Percentiles rank a stretch among this genome's conserved stretches.
These are phyloP conservation scores for Cyrtorhinus lividipennis DNA, from an alignment of 1,140 invertebrate genomes.

Conservation along the genomic window DNA sequence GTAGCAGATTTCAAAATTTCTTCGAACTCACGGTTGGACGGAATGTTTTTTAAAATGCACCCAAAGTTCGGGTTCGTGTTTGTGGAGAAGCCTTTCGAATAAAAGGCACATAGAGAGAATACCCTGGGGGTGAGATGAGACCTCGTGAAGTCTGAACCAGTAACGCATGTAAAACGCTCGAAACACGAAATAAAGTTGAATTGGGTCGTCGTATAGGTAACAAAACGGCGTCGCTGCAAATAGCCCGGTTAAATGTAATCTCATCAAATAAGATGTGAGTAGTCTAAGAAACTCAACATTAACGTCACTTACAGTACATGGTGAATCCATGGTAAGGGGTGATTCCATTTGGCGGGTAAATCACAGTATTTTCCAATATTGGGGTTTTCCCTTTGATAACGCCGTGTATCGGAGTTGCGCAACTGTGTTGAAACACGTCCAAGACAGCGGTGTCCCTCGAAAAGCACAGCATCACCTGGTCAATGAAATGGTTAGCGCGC, in stretches of 20 bases:
- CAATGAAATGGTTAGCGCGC: no score
- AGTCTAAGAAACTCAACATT: not conserved
- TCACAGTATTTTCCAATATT: constrained; percentile 48
- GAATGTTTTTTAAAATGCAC: constrained; percentile 73
- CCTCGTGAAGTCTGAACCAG: constrained; percentile 78
- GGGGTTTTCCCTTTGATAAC: constrained; percentile 56
- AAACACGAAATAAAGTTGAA: constrained; percentile 77
- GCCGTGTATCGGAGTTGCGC: constrained; percentile 40
- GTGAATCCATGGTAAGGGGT: constrained; percentile 95
- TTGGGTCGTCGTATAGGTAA: constrained; percentile 79
- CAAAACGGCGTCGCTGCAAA: constrained; percentile 77
- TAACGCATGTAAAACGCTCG: constrained; percentile 81
- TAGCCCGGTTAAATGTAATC: constrained; percentile 7
- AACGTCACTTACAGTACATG: constrained; percentile 77
- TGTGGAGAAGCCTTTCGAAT: constrained; percentile 82
- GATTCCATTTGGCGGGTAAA: constrained; percentile 83
- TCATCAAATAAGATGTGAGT: not conserved
- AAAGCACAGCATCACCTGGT: constrained; percentile 81
- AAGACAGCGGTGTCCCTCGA: constrained; percentile 74
- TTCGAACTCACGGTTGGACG: constrained; percentile 71
- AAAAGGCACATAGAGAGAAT: constrained; percentile 65
- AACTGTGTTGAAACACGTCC: constrained; percentile 41
- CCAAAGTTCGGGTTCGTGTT: constrained; percentile 77
- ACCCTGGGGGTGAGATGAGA: constrained; percentile 79
- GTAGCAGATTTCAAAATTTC: not conserved